These are phyloP conservation scores for Hydractinia symbiolongicarpus DNA, from an alignment of 30 jellyfish, hydroid and myxozoan species.

Conservation along the genomic window DNA sequence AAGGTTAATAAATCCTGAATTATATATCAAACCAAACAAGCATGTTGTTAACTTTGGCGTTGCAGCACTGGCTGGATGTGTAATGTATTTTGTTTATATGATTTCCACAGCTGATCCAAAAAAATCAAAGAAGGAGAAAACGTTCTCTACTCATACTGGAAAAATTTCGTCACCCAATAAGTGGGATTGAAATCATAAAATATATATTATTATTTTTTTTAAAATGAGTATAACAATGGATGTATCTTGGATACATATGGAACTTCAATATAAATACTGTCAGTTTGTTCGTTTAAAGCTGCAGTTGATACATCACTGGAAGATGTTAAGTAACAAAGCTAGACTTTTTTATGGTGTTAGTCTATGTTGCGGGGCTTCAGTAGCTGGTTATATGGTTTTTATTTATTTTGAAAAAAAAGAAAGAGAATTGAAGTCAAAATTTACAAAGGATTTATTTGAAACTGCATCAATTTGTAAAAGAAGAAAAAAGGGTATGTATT, in stretches of 20 bases:
- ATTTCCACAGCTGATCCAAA: conserved; percentile 44
- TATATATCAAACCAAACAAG: conserved; percentile 70
- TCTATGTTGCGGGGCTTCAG: neutral
- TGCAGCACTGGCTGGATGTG: conserved; percentile 71
- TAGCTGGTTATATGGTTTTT: neutral
- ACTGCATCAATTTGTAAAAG: conserved; percentile 7
- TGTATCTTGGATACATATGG: neutral
- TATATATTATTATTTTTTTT: too few species aligned
- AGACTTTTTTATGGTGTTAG: neutral
- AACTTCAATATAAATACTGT: neutral
- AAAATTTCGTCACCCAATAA: conserved; percentile 37
- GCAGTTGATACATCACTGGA: neutral
- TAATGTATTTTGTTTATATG: conserved; percentile 63
- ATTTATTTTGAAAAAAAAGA: conserved; percentile 7
- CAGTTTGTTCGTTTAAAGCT: neutral
- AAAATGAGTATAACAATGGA: neutral
- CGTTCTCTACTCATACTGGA: conserved; percentile 50
- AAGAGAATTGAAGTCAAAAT: neutral
- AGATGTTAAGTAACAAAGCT: neutral
- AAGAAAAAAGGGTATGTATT: conserved; percentile 24
- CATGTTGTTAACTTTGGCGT: conserved; percentile 68
- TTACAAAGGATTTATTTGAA: neutral
- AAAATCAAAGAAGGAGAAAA: conserved; percentile 30
- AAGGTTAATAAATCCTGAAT: conserved; percentile 76
- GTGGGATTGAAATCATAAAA: conserved; percentile 51